Percentiles rank a stretch among this genome's conserved stretches.
Evolutionary conservation across 1,140 invertebrate genomes (phyloP).

Genomic region (Tetraneura akinire): DNA sequence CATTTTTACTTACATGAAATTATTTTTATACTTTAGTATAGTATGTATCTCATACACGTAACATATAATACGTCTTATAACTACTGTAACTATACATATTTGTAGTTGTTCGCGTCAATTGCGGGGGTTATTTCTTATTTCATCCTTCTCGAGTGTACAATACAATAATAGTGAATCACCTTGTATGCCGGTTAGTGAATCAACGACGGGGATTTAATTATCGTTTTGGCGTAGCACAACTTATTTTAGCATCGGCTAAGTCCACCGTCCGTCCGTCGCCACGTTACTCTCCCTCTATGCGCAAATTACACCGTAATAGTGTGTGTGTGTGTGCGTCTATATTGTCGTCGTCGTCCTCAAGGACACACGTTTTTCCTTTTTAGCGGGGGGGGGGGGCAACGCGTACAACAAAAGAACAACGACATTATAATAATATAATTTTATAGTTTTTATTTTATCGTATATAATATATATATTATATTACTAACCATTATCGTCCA

Average conservation of each 20-base stretch:
- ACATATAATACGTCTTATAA: no score
- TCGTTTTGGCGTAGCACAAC: conserved; percentile 41
- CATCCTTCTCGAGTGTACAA: conserved; percentile 23
- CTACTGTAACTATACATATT: neutral
- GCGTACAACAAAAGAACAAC: conserved; percentile 16
- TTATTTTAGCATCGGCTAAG: conserved; percentile 35
- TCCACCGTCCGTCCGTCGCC: neutral
- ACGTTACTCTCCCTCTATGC: neutral
- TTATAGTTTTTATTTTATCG: conserved; percentile 20
- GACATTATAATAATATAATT: conserved; percentile 26
- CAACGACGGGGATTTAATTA: conserved; percentile 38
- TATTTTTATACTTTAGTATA: no score
- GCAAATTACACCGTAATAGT: no score
- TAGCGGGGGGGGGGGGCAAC: neutral
- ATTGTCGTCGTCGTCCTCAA: conserved; percentile 1
- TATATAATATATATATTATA: no score
- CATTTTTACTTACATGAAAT: no score
- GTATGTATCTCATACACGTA: no score
- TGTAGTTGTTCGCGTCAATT: neutral
- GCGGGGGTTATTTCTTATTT: neutral
- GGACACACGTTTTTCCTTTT: conserved; percentile 32
- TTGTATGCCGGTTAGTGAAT: conserved; percentile 23
- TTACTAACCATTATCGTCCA: no score
- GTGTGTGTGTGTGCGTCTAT: no score
- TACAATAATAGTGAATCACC: conserved; percentile 16